Conservation (phyloP, 2,888 invertebrate genomes). For the Magallana nippona region DNA sequence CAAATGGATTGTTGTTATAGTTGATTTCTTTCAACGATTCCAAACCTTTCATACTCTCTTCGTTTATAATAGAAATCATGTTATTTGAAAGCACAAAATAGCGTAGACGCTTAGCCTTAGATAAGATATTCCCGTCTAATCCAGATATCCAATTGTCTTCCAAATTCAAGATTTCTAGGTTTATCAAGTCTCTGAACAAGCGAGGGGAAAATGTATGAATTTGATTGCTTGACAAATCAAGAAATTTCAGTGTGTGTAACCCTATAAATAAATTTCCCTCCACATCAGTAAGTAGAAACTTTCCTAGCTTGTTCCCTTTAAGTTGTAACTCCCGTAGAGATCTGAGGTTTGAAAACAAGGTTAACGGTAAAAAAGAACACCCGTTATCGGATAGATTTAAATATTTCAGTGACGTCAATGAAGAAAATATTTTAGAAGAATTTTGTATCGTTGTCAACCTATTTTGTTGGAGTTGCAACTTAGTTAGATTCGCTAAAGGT, state of each 20-base stretch:
- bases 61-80: conserved; percentile 72
- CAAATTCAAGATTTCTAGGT: conserved; percentile 82
- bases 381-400: conserved; percentile 66
- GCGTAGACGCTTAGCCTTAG: conserved; percentile 47
- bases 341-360: conserved; percentile 54
- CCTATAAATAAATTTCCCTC: conserved; percentile 58
- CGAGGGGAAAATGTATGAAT: conserved; percentile 73
- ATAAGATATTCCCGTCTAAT: conserved; percentile 60
- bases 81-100: conserved; percentile 74
- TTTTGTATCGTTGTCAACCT: conserved; percentile 66
- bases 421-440: conserved; percentile 52
- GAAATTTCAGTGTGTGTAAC: conserved; percentile 57
- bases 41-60: conserved; percentile 83
- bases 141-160: conserved; percentile 84
- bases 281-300: conserved; percentile 54
- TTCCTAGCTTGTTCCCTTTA: conserved; percentile 62
- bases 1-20: conserved; percentile 92
- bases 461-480: conserved; percentile 86
- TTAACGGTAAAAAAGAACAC: conserved; percentile 56
- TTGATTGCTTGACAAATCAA: conserved; percentile 74
- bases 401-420: conserved; percentile 57
- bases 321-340: conserved; percentile 61
- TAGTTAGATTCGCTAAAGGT: conserved; percentile 84
- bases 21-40: conserved; percentile 83
- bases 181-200: conserved; percentile 83